These are phyloP conservation scores for Sprattus sprattus DNA, from an alignment of 2,113 vertebrate genomes.

Conservation along the genomic window DNA sequence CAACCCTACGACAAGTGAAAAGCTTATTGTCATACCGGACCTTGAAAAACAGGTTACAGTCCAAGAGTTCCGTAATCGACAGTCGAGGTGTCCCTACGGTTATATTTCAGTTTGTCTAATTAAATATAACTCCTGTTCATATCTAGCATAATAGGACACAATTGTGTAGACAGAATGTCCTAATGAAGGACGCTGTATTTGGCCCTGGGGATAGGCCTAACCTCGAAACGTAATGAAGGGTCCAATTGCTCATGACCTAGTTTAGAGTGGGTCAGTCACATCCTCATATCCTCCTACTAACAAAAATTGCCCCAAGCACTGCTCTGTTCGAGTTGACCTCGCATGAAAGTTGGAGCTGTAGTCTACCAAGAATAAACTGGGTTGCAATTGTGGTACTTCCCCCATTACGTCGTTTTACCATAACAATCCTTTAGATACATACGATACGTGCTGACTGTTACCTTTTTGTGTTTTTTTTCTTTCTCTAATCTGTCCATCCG, in stretches of 20 bases:
- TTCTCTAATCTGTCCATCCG: conserved; percentile 90
- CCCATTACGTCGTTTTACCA: not conserved
- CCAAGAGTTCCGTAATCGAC: not conserved
- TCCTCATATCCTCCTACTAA: conserved; percentile 2
- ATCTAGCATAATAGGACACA: not conserved
- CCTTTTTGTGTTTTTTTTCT: conserved; percentile 91
- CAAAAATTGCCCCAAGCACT: not conserved
- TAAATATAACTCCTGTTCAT: not conserved
- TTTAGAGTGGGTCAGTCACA: conserved; percentile 9
- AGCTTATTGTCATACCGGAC: not conserved
- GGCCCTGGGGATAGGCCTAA: not conserved
- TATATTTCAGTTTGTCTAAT: not conserved
- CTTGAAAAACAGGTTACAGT: not conserved
- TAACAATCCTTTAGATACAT: not conserved
- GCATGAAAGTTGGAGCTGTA: not conserved
- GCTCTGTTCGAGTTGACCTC: not conserved
- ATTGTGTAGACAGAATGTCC: not conserved
- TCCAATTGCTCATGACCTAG: conserved; percentile 13
- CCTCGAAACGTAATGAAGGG: not conserved
- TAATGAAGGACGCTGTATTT: not conserved
- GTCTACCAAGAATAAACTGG: not conserved
- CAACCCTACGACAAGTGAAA: not conserved
- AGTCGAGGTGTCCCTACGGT: no score
- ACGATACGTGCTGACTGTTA: conserved; percentile 36
- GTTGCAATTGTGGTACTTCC: not conserved